These are phyloP conservation scores for Poecilia wingei DNA, from an alignment of 2,797 vertebrate genomes.

Conservation along the genomic window DNA sequence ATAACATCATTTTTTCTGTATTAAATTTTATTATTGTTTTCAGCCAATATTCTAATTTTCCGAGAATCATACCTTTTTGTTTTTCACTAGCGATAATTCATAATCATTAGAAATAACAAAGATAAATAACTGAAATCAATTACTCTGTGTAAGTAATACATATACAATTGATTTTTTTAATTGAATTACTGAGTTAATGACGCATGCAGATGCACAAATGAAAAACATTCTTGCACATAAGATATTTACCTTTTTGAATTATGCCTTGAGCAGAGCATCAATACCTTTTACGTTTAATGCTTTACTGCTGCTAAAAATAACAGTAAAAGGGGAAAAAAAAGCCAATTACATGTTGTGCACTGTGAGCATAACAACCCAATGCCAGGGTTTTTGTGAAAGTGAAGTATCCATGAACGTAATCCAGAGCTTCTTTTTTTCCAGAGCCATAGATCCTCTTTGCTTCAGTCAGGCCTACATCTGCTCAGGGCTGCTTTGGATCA, in stretches of 20 bases:
- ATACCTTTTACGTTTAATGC: not conserved
- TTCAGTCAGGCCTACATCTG: conserved; percentile 57
- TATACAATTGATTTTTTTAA: not conserved
- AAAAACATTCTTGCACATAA: conserved; percentile 2
- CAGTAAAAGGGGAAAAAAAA: conserved; percentile 41
- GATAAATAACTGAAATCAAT: not conserved
- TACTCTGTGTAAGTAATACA: not conserved
- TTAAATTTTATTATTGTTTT: not conserved
- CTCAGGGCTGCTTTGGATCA: conserved; percentile 48
- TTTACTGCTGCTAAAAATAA: conserved; percentile 30
- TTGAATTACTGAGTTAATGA: not conserved
- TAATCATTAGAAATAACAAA: not conserved
- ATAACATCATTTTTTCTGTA: not conserved
- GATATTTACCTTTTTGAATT: conserved; percentile 37
- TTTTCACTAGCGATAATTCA: not conserved
- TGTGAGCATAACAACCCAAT: conserved; percentile 28
- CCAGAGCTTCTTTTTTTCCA: conserved; percentile 6
- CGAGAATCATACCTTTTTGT: not conserved
- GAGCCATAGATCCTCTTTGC: conserved; percentile 39
- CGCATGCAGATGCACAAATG: not conserved
- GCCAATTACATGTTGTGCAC: conserved; percentile 39
- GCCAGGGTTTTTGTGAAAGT: conserved; percentile 30
- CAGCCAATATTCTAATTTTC: not conserved
- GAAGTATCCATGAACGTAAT: not conserved
- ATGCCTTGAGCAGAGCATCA: conserved; percentile 25